Conservation (phyloP, 2,888 invertebrate genomes). For the Uloborus plumipes region DNA sequence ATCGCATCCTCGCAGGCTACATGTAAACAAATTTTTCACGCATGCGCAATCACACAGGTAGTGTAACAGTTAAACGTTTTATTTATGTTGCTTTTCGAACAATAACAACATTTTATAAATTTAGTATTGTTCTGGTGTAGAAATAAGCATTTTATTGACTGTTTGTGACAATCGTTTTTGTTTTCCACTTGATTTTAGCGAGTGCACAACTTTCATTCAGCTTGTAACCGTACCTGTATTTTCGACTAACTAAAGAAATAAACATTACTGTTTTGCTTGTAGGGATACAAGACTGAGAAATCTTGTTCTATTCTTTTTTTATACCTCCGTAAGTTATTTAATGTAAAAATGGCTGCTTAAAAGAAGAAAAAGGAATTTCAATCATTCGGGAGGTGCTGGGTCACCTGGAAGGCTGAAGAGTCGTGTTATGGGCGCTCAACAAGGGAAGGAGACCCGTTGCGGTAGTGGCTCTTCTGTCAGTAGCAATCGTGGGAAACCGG, state of each 20-base stretch:
- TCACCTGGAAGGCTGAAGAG: slow-evolving; percentile 32
- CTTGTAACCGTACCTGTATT: too few relatives aligned
- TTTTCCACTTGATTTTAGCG: too few relatives aligned
- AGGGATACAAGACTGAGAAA: slow-evolving; percentile 2
- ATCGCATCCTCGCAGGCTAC: too few relatives aligned
- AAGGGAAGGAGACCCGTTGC: slow-evolving; percentile 81
- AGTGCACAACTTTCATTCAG: too few relatives aligned
- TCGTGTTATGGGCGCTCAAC: slow-evolving; percentile 87
- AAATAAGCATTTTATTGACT: too few relatives aligned
- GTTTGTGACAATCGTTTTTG: too few relatives aligned
- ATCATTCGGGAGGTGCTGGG: slow-evolving; percentile 52
- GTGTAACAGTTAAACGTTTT: too few relatives aligned
- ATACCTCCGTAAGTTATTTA: slow-evolving; percentile 8
- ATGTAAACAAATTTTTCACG: too few relatives aligned
- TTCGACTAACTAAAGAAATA: slow-evolving; percentile 52
- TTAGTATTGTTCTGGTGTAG: too few relatives aligned
- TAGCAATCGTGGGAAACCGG: slow-evolving; percentile 63
- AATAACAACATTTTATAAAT: too few relatives aligned
- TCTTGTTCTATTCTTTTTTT: slow-evolving; percentile 25
- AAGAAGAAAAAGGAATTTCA: neutral
- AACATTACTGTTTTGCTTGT: slow-evolving; percentile 52
- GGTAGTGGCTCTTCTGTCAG: slow-evolving; percentile 66
- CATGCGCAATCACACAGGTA: too few relatives aligned
- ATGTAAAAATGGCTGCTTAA: slow-evolving; percentile 34
- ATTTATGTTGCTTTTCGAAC: too few relatives aligned